Evolutionary conservation across 2,888 invertebrate genomes (phyloP).

Genomic region (Capitulum mitella): DNA sequence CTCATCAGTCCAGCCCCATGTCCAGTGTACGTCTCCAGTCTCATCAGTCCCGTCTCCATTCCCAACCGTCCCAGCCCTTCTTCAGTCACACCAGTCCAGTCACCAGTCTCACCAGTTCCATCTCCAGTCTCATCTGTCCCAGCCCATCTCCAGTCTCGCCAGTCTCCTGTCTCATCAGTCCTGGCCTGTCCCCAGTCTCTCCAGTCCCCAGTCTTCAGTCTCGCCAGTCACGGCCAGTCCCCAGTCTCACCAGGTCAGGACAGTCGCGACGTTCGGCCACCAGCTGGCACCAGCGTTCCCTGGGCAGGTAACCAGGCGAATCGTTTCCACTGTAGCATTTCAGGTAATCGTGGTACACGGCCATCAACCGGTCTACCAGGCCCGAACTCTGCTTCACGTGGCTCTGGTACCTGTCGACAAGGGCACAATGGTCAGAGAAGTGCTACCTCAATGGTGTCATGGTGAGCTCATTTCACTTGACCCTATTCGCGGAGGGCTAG

Average conservation of each 20-base stretch:
- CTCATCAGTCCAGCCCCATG: too few species aligned
- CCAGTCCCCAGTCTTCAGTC: background rate
- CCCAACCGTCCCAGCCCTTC: too few species aligned
- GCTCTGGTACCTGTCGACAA: constrained; percentile 21
- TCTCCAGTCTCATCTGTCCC: too few species aligned
- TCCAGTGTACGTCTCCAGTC: too few species aligned
- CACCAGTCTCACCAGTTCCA: too few species aligned
- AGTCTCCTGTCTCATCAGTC: background rate
- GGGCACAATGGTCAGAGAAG: too few species aligned
- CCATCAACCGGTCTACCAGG: constrained; percentile 29
- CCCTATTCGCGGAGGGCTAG: too few species aligned
- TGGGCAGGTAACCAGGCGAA: background rate
- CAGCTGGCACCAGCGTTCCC: background rate
- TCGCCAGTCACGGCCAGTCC: background rate
- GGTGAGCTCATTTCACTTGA: too few species aligned
- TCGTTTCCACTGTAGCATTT: constrained; percentile 19
- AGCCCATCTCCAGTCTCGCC: background rate
- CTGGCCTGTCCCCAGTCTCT: background rate
- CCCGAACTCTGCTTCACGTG: constrained; percentile 28
- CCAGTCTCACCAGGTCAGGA: background rate
- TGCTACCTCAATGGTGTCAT: too few species aligned
- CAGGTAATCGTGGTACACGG: constrained; percentile 30
- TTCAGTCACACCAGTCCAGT: too few species aligned
- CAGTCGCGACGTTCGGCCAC: background rate
- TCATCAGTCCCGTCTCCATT: too few species aligned